Evolutionary conservation across 2,797 vertebrate species (phyloP).

Genomic region (Zenarchopterus dispar): DNA sequence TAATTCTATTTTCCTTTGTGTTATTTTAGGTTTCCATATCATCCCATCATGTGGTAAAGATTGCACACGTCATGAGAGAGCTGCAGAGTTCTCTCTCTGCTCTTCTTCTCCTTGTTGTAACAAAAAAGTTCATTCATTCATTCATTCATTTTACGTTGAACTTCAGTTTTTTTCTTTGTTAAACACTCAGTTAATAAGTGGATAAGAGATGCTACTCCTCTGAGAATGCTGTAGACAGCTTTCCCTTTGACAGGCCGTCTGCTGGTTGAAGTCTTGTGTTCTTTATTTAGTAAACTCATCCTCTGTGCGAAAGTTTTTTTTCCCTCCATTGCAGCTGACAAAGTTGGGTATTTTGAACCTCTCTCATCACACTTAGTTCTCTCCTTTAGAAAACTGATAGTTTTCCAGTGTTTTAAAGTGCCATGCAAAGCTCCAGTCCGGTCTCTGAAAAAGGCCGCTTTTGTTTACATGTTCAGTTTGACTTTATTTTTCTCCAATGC

Average conservation of each 20-base stretch:
- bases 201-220: too few species aligned
- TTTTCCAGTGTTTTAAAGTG: slow-evolving; percentile 17
- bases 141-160: neutral
- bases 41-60: neutral
- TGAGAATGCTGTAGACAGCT: too few species aligned
- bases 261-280: slow-evolving; percentile 23
- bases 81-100: too few species aligned
- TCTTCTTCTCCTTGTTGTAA: neutral
- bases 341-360: slow-evolving; percentile 15
- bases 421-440: neutral
- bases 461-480: neutral
- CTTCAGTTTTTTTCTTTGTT: neutral
- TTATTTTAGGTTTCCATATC: too few species aligned
- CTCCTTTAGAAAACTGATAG: slow-evolving; percentile 10
- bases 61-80: slow-evolving; percentile 2
- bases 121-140: too few species aligned
- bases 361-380: slow-evolving; percentile 10
- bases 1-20: neutral
- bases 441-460: slow-evolving; percentile 1
- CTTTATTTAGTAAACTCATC: slow-evolving; percentile 19
- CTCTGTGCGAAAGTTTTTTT: slow-evolving; percentile 10
- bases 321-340: neutral
- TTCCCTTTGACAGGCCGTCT: slow-evolving; percentile 8
- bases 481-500: slow-evolving; percentile 6
- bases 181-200: neutral